Evolutionary conservation across 2,888 invertebrate genomes (phyloP).

Genomic region (Pollenia labialis): DNA sequence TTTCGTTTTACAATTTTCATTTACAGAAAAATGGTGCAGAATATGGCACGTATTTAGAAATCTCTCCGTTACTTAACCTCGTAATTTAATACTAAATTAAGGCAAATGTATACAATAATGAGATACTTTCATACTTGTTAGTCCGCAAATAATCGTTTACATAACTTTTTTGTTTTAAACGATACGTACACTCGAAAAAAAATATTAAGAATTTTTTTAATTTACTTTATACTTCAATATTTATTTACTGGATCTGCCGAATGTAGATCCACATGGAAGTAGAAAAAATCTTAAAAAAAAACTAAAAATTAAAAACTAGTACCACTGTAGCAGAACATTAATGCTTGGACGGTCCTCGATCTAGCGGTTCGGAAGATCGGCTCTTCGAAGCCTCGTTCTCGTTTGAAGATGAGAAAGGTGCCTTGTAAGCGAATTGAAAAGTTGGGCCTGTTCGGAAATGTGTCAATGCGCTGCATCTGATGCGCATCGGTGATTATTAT

Average conservation of each 20-base stretch:
- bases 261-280: too few relatives aligned
- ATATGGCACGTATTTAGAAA: conserved; percentile 54
- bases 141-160: background rate
- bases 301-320: too few relatives aligned
- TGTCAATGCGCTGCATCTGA: too few relatives aligned
- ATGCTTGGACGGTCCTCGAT: too few relatives aligned
- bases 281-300: too few relatives aligned
- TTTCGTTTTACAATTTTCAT: conserved; percentile 51
- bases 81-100: conserved; percentile 51
- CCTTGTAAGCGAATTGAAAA: too few relatives aligned
- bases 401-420: too few relatives aligned
- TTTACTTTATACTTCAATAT: background rate
- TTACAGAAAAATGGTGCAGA: background rate
- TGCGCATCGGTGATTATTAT: too few relatives aligned
- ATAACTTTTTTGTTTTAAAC: background rate
- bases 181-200: background rate
- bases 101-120: conserved; percentile 32
- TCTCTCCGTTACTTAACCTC: conserved; percentile 65
- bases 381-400: too few relatives aligned
- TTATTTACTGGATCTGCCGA: background rate
- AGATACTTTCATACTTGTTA: conserved; percentile 56
- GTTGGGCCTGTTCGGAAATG: too few relatives aligned
- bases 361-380: too few relatives aligned
- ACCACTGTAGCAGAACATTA: too few relatives aligned
- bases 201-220: background rate